Base-by-base conservation (phyloP, 2,113 vertebrate species). In the Clarias batrachus region DNA sequence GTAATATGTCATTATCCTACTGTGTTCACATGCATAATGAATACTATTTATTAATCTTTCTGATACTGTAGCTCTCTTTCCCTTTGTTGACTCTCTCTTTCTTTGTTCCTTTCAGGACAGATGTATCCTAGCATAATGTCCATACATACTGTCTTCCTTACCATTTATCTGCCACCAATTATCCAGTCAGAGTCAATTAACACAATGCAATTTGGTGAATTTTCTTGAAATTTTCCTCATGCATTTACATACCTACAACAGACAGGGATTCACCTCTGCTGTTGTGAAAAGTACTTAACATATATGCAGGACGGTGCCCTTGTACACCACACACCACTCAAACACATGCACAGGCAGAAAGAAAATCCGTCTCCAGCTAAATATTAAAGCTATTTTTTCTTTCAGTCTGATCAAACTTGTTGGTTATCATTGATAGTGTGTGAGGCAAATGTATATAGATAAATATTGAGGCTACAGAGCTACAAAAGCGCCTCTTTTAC, bases 291-390 rank as follows among this genome's bases (percentile, higher is more conserved):
- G 30, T 56, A 37, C 23, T 60, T 71, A 17, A 60, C 23, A 73
- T 68, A 23, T 7, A 59, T 0, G 9, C 37, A 8, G 13, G 14
- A 8, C 2, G 54, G 9, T 77, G 13, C 3, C 8, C 19, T n/a
- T 37, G 59, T 70, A 80, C 62, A 66, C 57, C 68, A 56, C 68
- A 73, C n/a, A 78, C 56, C 60, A 85, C 41, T 68, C 21, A 80
- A 68, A 17, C 78, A 85, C 8, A 33, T 65, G 52, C 57, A 76
- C 80, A 76, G 17, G 14, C 57, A 82, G 27, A 86, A 25, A 82
- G 48, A 63, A 70, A 70, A 41, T 37, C 37, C 11, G 37, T 41
- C n/a, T 68, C 25, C n/a, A 82, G 14, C 3, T 48, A 27, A 86
- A 25, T 62, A 66, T 71, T 33, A 74, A 48, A 48, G 71, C 25